These are phyloP conservation scores for Emydura subglobosa DNA, from an alignment of 2,113 vertebrate genomes.

Conservation along the genomic window DNA sequence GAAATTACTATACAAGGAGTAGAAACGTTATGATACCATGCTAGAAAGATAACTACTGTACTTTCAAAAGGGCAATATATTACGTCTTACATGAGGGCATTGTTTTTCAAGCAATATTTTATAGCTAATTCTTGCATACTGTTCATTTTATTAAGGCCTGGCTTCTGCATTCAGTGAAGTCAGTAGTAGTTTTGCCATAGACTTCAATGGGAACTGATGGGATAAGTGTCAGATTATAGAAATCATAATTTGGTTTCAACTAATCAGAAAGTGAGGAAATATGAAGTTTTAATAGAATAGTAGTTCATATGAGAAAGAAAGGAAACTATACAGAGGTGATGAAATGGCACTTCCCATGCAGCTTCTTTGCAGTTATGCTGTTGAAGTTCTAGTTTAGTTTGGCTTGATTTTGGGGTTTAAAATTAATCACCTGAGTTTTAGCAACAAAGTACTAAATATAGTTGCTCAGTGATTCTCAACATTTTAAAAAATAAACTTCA, in stretches of 20 bases:
- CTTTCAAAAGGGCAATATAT: neutral
- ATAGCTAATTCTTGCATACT: neutral
- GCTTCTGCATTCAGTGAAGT: neutral
- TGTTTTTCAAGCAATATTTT: conserved; percentile 16
- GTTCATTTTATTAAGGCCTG: neutral
- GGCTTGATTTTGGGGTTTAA: neutral
- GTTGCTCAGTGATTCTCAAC: neutral
- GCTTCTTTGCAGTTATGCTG: neutral
- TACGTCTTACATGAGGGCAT: neutral
- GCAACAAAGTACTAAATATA: conserved; percentile 19
- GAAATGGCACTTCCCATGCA: neutral
- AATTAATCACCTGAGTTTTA: conserved; percentile 38
- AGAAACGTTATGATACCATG: neutral
- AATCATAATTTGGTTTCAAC: neutral
- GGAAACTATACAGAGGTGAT: neutral
- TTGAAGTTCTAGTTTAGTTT: neutral
- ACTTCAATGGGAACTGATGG: neutral
- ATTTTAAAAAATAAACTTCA: neutral
- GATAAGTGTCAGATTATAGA: neutral
- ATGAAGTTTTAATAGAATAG: neutral
- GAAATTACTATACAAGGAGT: neutral
- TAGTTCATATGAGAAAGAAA: neutral
- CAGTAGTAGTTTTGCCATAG: neutral
- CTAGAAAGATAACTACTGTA: neutral
- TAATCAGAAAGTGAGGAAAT: neutral